Conservation (phyloP, 1,140 invertebrate species). For the Campoletis sonorensis region DNA sequence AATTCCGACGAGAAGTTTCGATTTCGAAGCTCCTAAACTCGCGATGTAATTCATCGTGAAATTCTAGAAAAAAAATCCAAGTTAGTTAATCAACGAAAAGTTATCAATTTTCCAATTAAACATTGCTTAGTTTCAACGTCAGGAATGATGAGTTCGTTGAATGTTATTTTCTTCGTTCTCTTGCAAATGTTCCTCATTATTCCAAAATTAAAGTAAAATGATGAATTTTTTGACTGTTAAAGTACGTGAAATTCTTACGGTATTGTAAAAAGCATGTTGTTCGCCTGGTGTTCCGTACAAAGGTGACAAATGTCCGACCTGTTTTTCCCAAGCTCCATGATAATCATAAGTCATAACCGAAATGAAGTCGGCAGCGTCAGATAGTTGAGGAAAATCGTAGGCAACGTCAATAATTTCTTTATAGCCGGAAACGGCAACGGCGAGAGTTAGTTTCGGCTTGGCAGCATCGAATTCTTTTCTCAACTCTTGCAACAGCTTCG, state of each 20-base stretch:
- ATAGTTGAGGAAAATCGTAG: conserved; percentile 86
- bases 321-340: conserved; percentile 89
- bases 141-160: no score
- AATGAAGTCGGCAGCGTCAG: conserved; percentile 86
- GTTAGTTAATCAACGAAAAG: no score
- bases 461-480: conserved; percentile 84
- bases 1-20: conserved; percentile 90
- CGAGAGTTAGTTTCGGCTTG: conserved; percentile 83
- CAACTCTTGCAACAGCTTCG: conserved; percentile 88
- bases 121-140: no score
- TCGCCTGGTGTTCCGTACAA: conserved; percentile 81
- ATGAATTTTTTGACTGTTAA: no score
- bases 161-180: no score
- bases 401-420: conserved; percentile 91
- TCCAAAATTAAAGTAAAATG: no score
- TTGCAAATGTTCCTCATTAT: no score
- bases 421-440: conserved; percentile 91
- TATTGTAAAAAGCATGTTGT: conserved; percentile 85
- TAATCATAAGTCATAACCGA: conserved; percentile 94
- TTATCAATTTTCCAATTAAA: no score
- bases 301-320: conserved; percentile 90
- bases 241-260: conserved; percentile 78
- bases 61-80: conserved; percentile 78
- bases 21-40: conserved; percentile 83
- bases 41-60: conserved; percentile 86